Conservation (phyloP, 1,140 invertebrate species). For the Tetramorium parvispinum region DNA sequence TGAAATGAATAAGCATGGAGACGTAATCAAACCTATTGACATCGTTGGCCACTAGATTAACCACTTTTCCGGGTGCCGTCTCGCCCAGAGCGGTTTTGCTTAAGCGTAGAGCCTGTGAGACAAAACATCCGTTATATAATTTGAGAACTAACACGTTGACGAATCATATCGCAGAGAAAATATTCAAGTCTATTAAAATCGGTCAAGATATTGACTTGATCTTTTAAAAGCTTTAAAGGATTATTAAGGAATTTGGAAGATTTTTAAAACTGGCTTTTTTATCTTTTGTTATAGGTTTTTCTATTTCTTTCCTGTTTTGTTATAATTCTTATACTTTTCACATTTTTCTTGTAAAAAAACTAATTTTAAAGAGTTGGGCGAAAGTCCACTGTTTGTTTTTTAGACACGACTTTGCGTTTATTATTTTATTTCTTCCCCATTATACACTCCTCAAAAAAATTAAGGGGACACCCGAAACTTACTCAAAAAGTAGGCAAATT, state of each 20-base stretch:
- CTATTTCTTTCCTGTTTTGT: background rate
- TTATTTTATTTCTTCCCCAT: no score
- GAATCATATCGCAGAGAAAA: background rate
- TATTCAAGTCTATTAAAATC: background rate
- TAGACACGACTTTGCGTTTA: no score
- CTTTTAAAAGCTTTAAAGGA: background rate
- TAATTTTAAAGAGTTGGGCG: no score
- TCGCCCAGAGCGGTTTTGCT: slow-evolving; percentile 90
- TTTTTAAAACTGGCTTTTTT: background rate
- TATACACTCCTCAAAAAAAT: no score
- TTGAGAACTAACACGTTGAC: background rate
- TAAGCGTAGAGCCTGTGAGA: slow-evolving; percentile 86
- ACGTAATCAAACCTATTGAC: slow-evolving; percentile 89
- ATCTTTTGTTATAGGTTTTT: background rate
- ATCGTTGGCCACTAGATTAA: slow-evolving; percentile 94
- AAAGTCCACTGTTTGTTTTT: no score
- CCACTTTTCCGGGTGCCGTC: slow-evolving; percentile 93
- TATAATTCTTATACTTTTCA: background rate
- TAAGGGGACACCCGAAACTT: no score
- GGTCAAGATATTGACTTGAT: background rate
- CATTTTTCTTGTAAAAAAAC: background rate
- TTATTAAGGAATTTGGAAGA: background rate
- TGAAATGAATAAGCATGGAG: slow-evolving; percentile 87
- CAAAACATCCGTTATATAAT: background rate
- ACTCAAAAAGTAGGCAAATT: no score